Evolutionary conservation across 1,140 invertebrate genomes (phyloP).

Genomic region (Penaeus japonicus): DNA sequence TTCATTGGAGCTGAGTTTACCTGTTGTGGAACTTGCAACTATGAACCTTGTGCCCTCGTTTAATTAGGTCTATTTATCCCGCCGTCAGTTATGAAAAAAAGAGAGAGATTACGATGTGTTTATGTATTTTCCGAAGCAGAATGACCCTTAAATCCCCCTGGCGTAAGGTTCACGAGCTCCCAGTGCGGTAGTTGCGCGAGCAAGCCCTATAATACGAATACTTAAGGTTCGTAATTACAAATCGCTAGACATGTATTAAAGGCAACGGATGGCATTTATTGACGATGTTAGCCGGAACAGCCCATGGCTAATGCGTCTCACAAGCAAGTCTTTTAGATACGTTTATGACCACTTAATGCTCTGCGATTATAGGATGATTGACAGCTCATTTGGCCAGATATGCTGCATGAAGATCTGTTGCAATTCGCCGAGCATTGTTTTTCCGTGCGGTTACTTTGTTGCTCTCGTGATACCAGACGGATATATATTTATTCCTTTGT

Average conservation of each 20-base stretch:
- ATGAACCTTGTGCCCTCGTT: background rate
- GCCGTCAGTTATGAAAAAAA: background rate
- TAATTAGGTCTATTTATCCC: conserved; percentile 2
- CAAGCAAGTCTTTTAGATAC: conserved; percentile 30
- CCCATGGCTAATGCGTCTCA: background rate
- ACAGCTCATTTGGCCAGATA: conserved; percentile 29
- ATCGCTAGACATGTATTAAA: background rate
- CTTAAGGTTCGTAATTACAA: background rate
- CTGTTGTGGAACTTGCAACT: background rate
- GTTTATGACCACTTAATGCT: conserved; percentile 2
- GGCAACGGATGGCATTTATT: background rate
- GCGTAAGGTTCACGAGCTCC: background rate
- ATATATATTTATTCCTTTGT: too few species aligned
- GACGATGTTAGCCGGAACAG: background rate
- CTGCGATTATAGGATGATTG: background rate
- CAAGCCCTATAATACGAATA: background rate
- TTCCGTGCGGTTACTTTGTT: too few species aligned
- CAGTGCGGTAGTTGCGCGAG: background rate
- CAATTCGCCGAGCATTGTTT: too few species aligned
- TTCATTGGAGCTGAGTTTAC: conserved; percentile 19
- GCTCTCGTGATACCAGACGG: too few species aligned
- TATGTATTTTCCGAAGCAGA: background rate
- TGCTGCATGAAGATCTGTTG: background rate
- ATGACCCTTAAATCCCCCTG: background rate
- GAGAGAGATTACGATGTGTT: background rate